Evolutionary conservation across 2,797 vertebrate species (phyloP), one percentile per base, ranked within the genome.

Genomic region (Spinibarbus caldwelli): DNA sequence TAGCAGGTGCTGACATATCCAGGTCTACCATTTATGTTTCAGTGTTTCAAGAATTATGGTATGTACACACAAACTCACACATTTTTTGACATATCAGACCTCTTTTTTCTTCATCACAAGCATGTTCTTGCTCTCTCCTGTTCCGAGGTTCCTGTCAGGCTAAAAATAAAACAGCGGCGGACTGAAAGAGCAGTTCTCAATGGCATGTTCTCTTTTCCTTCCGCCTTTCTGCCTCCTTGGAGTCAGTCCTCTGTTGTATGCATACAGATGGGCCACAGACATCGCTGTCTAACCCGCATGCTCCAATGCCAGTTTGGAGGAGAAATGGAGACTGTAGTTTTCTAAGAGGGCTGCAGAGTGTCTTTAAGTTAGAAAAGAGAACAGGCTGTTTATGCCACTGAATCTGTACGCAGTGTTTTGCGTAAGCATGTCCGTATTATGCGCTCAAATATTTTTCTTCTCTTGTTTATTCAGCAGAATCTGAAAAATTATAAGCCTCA

Each of bases 101-200:
- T 34, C 1, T 38, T 34, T 31, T 47, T 31, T 41, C 21, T 62
- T 79, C 34, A 29, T 23, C 2, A 36, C 57, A 57, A 64, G 38
- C 26, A 72, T 57, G 49, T 85, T 82, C n/a, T 59, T 78, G 66
- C 64, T 59, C 29, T 77, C 4, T 19, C 70, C 31, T 75, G 75
- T 80, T 67, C 57, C 11, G 75, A 59, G n/a, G 66, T 85, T 71
- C 75, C 64, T 19, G 75, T 47, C 57, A 21, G 41, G 41, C 67
- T 86, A 82, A 84, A 89, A 80, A 85, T 89, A 87, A 80, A 87
- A 80, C 49, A 81, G 59, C 17, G 12, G 12, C 19, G 34, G 71
- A 85, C 45, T 84, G 68, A 86, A 68, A 79, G 81, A 64, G 66
- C 76, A 57, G 47, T 86, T 88, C 76, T 85, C 83, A 77, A 62